Percentiles rank a stretch among this genome's conserved stretches.
These are phyloP conservation scores for Apamea anceps DNA, from an alignment of 2,888 invertebrate genomes.

Conservation along the genomic window DNA sequence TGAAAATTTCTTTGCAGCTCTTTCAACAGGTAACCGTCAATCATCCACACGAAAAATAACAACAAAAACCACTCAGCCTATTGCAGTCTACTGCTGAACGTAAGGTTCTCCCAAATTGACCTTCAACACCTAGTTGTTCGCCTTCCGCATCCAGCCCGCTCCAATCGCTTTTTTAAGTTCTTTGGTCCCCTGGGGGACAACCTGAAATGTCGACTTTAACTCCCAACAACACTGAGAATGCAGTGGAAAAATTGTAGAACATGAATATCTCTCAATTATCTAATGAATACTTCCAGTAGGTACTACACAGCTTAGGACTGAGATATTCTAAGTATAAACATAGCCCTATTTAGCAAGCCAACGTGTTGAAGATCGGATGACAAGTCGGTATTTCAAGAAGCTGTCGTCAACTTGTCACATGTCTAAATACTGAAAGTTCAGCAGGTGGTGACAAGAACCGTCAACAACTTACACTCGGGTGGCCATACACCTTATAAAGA, in stretches of 20 bases:
- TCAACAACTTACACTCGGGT: constrained; percentile 4
- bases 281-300: background rate
- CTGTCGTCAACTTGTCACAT: constrained; percentile 45
- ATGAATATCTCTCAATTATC: background rate
- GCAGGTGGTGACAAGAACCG: constrained; percentile 32
- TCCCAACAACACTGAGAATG: background rate
- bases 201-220: background rate
- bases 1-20: background rate
- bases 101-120: background rate
- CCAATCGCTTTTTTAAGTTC: background rate
- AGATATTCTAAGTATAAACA: constrained; percentile 32
- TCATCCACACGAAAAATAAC: background rate
- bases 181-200: too few species aligned
- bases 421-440: constrained; percentile 6
- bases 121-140: background rate
- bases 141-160: background rate
- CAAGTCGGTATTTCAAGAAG: constrained; percentile 32
- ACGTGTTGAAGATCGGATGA: constrained; percentile 18
- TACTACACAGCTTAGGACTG: background rate
- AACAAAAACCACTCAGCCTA: background rate
- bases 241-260: background rate
- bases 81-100: background rate
- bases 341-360: constrained; percentile 22
- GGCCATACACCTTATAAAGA: background rate
- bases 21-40: background rate